Evolutionary conservation across 2,113 vertebrate species (phyloP), one percentile per base, ranked within the genome.

Genomic region (Vulpes vulpes): DNA sequence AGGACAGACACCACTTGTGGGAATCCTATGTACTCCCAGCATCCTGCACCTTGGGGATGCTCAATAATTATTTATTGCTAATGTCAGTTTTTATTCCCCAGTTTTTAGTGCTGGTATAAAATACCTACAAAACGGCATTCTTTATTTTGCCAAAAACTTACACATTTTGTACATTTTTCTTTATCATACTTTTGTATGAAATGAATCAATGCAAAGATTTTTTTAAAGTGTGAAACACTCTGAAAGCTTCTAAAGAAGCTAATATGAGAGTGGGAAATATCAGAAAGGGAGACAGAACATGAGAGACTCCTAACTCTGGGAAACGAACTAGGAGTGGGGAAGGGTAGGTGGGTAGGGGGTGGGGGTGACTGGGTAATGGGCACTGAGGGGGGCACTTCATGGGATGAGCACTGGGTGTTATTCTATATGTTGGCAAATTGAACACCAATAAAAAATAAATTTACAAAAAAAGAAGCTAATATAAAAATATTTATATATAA

Each of bases 81-180:
- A 38, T 38, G 71, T 11, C 19, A 76, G 43, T 27, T 49, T 64
- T 74, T 30, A 17, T 14, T 25, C 12, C 43, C 74, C 0, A 17
- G 7, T 83, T 49, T 51, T 55, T 64, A 14, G 0, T 35, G 30
- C n/a, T 32, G 49, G 0, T 38, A 9, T 23, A 71, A 43, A 89
- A 88, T 73, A n/a, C 53, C 73, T n/a, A 23, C 1, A 10, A 30
- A 53, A 25, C 0, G 11, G 16, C 49, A 14, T 19, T 82, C 38
- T 85, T 94, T 65, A 16, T 95, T 91, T 92, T 85, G 25, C 49
- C 60, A 55, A 78, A 91, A 71, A 32, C 53, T 85, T 59, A 53
- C 25, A 4, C 25, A 73, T 65, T 67, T 78, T 95, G 27, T 96
- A 11, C 5, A 59, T 65, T 23, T 60, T 27, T 69, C 74, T 49